Evolutionary conservation across 2,797 vertebrate species (phyloP).

Genomic region (Phoxinus dragarum): DNA sequence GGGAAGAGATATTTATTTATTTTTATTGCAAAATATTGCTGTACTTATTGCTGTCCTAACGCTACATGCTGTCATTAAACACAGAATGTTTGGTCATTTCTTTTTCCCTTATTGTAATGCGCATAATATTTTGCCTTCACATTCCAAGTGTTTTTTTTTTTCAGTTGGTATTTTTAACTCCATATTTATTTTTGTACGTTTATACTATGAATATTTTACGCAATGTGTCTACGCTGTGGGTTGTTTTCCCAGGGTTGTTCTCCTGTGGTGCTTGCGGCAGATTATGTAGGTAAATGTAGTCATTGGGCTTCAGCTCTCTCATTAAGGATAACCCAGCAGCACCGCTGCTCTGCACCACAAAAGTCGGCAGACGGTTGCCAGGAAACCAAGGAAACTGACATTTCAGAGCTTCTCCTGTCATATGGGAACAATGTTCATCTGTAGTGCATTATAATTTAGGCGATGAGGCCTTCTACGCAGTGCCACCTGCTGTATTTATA

Average conservation of each 20-base stretch:
- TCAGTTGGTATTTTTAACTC: constrained; percentile 1
- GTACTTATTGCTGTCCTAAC: neutral
- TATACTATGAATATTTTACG: neutral
- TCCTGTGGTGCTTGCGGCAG: constrained; percentile 10
- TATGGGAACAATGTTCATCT: constrained; percentile 46
- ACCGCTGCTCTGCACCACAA: constrained; percentile 45
- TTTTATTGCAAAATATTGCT: neutral
- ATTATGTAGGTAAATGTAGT: constrained; percentile 51
- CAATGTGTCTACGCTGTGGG: neutral
- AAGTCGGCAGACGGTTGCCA: constrained; percentile 61
- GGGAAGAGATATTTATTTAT: neutral
- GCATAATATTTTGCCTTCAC: neutral
- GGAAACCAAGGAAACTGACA: constrained; percentile 60
- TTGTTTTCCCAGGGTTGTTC: constrained; percentile 8
- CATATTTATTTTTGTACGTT: neutral
- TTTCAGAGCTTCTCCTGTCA: constrained; percentile 57
- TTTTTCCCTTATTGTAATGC: neutral
- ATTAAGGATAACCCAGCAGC: constrained; percentile 60
- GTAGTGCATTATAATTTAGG: constrained; percentile 31
- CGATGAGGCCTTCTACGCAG: neutral
- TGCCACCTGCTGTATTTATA: constrained; percentile 2
- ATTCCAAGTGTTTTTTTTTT: neutral
- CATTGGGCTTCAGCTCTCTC: constrained; percentile 36
- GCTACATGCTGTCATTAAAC: neutral
- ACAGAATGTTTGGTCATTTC: neutral